Conservation (phyloP, 2,113 vertebrate genomes). For the Gallinago undulata region DNA sequence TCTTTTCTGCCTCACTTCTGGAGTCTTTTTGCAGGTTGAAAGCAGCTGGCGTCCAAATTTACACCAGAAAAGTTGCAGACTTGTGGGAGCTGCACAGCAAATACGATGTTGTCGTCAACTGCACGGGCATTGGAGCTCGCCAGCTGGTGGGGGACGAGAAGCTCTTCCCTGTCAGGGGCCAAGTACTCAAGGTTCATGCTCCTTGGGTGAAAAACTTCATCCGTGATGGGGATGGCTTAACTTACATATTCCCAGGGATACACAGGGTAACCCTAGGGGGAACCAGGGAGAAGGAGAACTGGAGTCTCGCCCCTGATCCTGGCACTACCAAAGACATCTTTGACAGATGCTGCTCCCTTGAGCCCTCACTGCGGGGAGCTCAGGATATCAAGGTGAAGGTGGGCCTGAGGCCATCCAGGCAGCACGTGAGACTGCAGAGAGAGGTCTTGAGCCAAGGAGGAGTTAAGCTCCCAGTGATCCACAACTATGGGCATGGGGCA, state of each 20-base stretch:
- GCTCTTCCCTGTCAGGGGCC: constrained; percentile 83
- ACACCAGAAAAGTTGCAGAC: constrained; percentile 73
- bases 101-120: constrained; percentile 89
- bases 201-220: constrained; percentile 93
- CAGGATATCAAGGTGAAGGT: constrained; percentile 73
- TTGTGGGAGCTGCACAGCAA: constrained; percentile 78
- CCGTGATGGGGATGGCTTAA: constrained; percentile 78
- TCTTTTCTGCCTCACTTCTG: background rate
- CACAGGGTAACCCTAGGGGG: constrained; percentile 82
- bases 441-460: constrained; percentile 69
- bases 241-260: constrained; percentile 89
- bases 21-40: constrained; percentile 69
- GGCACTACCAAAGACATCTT: constrained; percentile 76
- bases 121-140: constrained; percentile 84
- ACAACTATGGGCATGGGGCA: constrained; percentile 90
- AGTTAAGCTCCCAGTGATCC: constrained; percentile 77
- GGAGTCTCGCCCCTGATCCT: constrained; percentile 76
- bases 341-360: constrained; percentile 80
- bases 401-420: constrained; percentile 85
- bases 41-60: constrained; percentile 73
- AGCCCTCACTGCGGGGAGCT: constrained; percentile 81
- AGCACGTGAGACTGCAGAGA: constrained; percentile 76
- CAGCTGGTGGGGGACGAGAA: constrained; percentile 73
- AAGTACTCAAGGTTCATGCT: constrained; percentile 85
- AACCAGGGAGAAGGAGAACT: constrained; percentile 80